Base-by-base conservation (phyloP, 2,113 vertebrate genomes). In the Calyptomena viridis region DNA sequence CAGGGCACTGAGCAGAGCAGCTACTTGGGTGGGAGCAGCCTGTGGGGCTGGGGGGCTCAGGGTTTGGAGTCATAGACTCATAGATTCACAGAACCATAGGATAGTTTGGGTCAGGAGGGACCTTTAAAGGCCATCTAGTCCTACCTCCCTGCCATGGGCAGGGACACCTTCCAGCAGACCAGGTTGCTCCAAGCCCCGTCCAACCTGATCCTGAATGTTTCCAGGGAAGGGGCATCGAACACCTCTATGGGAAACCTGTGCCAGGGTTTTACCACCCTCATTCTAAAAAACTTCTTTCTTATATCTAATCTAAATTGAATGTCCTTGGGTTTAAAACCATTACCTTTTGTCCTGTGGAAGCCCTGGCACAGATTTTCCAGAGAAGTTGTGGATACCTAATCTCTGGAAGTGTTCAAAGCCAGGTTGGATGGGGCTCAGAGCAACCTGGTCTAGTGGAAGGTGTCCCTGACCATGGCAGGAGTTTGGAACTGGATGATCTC, bases 351-450 rank as follows among this genome's bases (percentile, higher is more conserved):
- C 21, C 62, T 24, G 7, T 62, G 47, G 55, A 76, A 9, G 20
- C 24, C 13, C 28, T 68, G 69, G 78, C 20, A 60, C 13, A 53
- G 47, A 42, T 1, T 47, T 1, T 9, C 53, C 71, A 83, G 35
- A 55, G 63, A 4, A 55, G 40, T 17, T 83, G 62, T 40, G 40
- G n/a, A 11, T 76, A 55, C 6, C 71, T 28, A 35, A 83, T 35
- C 71, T 13, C 63, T 55, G 63, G n/a, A 3, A 55, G 17, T 49
- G n/a, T 1, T 25, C 47, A 62, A 62, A 25, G 21, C 30, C 55
- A 42, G 47, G 30, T 0, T 67, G 77, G 46, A 74, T 0, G 0
- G 37, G 40, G 12, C 9, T 90, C 49, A 17, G 47, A 69, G 5
- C 17, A 55, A 0, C 9, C 71, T 62, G 71, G 40, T 25, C 8